A percentile compares a stretch with the other conserved stretches of the same genome.
These are phyloP conservation scores for Megalopta genalis DNA, from an alignment of 1,140 invertebrate genomes.

Conservation along the genomic window DNA sequence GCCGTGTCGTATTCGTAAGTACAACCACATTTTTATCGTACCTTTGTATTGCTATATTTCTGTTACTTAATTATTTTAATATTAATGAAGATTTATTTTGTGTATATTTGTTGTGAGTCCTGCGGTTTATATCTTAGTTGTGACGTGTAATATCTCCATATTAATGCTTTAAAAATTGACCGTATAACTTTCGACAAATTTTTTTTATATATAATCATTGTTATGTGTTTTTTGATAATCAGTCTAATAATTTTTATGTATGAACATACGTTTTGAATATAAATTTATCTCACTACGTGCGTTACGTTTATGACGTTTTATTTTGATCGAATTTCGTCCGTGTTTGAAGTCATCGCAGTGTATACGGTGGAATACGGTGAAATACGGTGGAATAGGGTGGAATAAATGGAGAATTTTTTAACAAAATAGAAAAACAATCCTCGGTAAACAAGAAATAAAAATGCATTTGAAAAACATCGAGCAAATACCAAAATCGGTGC, in stretches of 20 bases:
- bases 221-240: conserved; percentile 1
- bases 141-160: neutral
- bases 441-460: neutral
- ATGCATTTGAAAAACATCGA: neutral
- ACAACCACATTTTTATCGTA: neutral
- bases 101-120: neutral
- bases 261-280: conserved; percentile 16
- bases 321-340: neutral
- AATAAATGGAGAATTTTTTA: neutral
- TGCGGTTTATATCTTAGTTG: neutral
- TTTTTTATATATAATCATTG: neutral
- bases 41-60: neutral
- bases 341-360: neutral
- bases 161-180: neutral
- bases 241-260: conserved; percentile 13
- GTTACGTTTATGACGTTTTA: neutral
- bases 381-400: too few species aligned
- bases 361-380: neutral
- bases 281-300: conserved; percentile 18
- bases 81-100: conserved; percentile 14
- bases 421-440: neutral
- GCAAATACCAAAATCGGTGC: neutral
- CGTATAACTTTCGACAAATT: neutral
- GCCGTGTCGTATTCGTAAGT: neutral
- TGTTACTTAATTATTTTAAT: neutral